Percentiles rank a stretch among this genome's conserved stretches.
Evolutionary conservation across 92 coral and sea anemone genomes (phyloP).

Genomic region (Ricordea florida): DNA sequence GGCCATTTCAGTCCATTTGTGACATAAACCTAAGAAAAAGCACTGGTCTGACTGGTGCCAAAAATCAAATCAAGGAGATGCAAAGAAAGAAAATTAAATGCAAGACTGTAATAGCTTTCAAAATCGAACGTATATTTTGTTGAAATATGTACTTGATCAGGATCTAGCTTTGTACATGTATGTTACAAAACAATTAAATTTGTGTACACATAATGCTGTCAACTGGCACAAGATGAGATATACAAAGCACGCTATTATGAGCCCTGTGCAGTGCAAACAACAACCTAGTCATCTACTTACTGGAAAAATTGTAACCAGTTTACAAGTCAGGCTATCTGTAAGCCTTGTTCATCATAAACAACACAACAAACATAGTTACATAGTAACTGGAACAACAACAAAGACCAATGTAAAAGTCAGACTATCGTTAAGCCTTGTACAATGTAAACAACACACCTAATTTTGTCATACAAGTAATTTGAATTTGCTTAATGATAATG

Average conservation of each 20-base stretch:
- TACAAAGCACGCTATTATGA: neutral
- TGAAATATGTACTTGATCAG: neutral
- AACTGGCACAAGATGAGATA: neutral
- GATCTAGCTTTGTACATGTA: slow-evolving; percentile 4
- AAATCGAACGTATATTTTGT: neutral
- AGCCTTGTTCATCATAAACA: neutral
- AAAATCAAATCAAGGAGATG: neutral
- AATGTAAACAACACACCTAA: neutral
- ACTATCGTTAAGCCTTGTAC: neutral
- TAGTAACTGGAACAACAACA: neutral
- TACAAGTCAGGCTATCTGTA: neutral
- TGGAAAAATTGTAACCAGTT: neutral
- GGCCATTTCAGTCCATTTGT: neutral
- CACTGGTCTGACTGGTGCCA: too few relatives aligned
- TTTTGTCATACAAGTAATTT: neutral
- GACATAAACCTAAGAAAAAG: neutral
- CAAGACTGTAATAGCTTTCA: neutral
- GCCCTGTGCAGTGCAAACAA: neutral
- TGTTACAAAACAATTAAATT: neutral
- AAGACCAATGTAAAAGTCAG: neutral
- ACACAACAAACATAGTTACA: too few relatives aligned
- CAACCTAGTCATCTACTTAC: neutral
- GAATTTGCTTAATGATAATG: too few relatives aligned
- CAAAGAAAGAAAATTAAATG: neutral
- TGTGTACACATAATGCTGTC: neutral